Evolutionary conservation across 2,113 vertebrate genomes (phyloP).

Genomic region (Halcyon malimbica): DNA sequence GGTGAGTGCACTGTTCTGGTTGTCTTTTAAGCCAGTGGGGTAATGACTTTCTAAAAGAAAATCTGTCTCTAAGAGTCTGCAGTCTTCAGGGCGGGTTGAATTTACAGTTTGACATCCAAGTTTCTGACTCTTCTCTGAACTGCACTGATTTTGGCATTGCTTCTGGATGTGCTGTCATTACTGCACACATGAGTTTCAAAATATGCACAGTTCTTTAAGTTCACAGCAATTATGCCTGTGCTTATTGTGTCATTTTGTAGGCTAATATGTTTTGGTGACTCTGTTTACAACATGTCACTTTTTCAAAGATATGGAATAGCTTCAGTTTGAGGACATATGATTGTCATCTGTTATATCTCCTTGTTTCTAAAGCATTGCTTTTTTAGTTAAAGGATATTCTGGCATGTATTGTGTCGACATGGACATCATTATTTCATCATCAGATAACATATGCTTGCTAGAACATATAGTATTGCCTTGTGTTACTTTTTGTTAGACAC

Average conservation of each 20-base stretch:
- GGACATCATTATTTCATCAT: not conserved
- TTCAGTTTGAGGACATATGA: not conserved
- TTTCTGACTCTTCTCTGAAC: not conserved
- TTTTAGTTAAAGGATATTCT: not conserved
- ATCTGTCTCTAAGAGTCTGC: not conserved
- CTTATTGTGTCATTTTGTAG: not conserved
- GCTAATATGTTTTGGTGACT: not conserved
- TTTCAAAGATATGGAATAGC: not conserved
- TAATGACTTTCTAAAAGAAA: not conserved
- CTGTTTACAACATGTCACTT: not conserved
- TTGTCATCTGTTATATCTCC: not conserved
- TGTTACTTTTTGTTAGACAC: not conserved
- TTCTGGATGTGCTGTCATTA: rapidly evolving
- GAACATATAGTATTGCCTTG: not conserved
- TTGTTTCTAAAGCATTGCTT: not conserved
- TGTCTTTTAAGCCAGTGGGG: not conserved
- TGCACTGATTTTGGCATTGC: not conserved
- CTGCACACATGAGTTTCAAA: not conserved
- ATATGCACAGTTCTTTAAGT: rapidly evolving
- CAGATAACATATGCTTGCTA: not conserved
- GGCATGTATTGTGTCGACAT: not conserved
- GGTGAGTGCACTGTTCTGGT: not conserved
- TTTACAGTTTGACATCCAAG: not conserved
- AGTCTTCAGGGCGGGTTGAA: not conserved
- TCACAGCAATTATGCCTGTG: not conserved